Evolutionary conservation across 2,797 vertebrate genomes (phyloP).

Genomic region (Typhlichthys subterraneus): DNA sequence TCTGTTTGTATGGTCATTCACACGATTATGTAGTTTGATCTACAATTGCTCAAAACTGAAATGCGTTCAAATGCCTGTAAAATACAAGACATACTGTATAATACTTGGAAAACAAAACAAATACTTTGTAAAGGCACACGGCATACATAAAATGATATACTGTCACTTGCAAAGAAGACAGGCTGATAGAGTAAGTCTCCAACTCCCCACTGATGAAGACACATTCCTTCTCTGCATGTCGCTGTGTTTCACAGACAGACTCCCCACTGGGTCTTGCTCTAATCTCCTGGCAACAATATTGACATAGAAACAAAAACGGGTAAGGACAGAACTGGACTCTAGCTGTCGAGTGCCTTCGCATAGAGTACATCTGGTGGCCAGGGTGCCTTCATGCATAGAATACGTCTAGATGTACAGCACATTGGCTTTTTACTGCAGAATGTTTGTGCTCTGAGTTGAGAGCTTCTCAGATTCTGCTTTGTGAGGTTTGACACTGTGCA

Average conservation of each 20-base stretch:
- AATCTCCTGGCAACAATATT: slow-evolving; percentile 79
- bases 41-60: not conserved
- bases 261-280: slow-evolving; percentile 75
- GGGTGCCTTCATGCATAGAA: slow-evolving; percentile 10
- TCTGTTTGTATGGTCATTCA: not conserved
- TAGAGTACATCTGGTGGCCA: slow-evolving; percentile 49
- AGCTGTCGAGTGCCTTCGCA: slow-evolving; percentile 51
- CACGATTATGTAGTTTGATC: not conserved
- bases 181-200: slow-evolving; percentile 52
- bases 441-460: not conserved
- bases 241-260: slow-evolving; percentile 73
- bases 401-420: not conserved
- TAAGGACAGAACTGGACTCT: slow-evolving; percentile 55
- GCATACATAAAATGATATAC: slow-evolving; percentile 5
- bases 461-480: not conserved
- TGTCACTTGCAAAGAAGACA: slow-evolving; percentile 9
- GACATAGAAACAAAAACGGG: slow-evolving; percentile 76
- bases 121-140: not conserved
- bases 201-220: slow-evolving; percentile 70
- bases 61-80: not conserved
- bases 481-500: not conserved
- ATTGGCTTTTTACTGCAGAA: not conserved
- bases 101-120: not conserved
- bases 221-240: slow-evolving; percentile 78
- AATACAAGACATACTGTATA: no score